These are phyloP conservation scores for Sturnira hondurensis DNA, from an alignment of 2,113 vertebrate genomes.

Conservation along the genomic window DNA sequence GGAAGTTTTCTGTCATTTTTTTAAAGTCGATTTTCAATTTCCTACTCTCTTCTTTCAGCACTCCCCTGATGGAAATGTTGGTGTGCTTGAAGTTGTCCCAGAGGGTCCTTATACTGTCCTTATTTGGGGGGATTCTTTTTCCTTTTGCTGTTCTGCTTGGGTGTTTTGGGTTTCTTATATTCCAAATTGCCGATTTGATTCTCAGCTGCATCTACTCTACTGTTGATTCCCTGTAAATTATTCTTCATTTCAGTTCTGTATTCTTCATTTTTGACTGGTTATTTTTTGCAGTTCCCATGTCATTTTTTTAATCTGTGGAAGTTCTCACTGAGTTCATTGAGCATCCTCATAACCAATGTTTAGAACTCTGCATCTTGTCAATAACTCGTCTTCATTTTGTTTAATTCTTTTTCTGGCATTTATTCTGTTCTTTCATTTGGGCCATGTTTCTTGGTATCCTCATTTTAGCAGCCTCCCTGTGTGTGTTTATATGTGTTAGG, in stretches of 20 bases:
- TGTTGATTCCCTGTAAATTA: neutral
- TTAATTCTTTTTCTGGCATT: neutral
- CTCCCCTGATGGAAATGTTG: neutral
- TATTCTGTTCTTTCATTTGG: neutral
- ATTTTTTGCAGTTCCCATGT: neutral
- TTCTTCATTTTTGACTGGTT: neutral
- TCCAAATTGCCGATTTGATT: neutral
- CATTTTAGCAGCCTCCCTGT: neutral
- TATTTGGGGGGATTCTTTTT: neutral
- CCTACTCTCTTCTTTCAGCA: neutral
- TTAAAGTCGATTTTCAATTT: neutral
- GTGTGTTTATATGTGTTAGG: neutral
- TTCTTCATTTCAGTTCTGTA: neutral
- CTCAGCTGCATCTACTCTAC: neutral
- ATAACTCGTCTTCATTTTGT: neutral
- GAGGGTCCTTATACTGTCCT: neutral
- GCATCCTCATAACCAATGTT: neutral
- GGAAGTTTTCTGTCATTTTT: neutral
- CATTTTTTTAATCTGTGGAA: neutral
- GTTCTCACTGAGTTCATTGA: neutral
- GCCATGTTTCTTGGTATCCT: neutral
- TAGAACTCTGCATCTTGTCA: neutral
- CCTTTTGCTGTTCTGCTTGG: neutral
- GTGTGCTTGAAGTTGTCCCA: neutral
- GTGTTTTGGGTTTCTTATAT: neutral